Evolutionary conservation across 2,113 vertebrate genomes (phyloP), one percentile per base, ranked within the genome.

Genomic region (Hippocampus barbouri): DNA sequence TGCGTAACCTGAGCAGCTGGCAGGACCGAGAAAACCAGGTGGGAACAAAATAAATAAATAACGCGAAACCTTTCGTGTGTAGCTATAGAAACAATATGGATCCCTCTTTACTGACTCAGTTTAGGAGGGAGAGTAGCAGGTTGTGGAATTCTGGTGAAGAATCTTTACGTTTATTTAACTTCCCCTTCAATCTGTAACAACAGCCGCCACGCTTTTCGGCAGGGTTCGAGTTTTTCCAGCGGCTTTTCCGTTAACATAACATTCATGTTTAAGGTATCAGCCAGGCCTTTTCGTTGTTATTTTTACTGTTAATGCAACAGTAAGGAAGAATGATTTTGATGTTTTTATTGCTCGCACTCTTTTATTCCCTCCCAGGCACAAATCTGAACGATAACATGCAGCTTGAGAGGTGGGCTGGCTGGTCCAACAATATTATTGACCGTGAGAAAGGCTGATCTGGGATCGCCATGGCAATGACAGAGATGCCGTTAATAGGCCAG

Each of bases 1-100:
- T 86, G 88, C 74, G 82, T 86, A 84, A 84, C 56, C 73, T 72
- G 69, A 77, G 68, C 66, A 77, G 74, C 59, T 18, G 59, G 27
- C 59, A 61, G 56, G 56, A 23, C 66, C 16, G 10, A 68, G 49
- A 74, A 51, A 76, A 80, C 61, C 66, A 34, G 66, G 79, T 80
- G 82, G 75, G 80, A 76, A 82, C 69, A 69, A 80, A 60, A 73
- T 38, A 72, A 74, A 54, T 16, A 27, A 71, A 38, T 15, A 60
- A 23, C 59, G 45, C 71, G 59, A 23, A 73, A 57, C 25, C 60
- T 71, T 76, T 70, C 23, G 69, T 59, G 14, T 73, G 20, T 20
- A 68, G 45, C 8, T 45, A 23, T 45, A 45, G 25, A 59, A 61
- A 30, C 27, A 2, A 61, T 61, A 61, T 7, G 43, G 67, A 34